Conservation (phyloP, 1,140 invertebrate genomes). For the Drosophila pectinifera region DNA sequence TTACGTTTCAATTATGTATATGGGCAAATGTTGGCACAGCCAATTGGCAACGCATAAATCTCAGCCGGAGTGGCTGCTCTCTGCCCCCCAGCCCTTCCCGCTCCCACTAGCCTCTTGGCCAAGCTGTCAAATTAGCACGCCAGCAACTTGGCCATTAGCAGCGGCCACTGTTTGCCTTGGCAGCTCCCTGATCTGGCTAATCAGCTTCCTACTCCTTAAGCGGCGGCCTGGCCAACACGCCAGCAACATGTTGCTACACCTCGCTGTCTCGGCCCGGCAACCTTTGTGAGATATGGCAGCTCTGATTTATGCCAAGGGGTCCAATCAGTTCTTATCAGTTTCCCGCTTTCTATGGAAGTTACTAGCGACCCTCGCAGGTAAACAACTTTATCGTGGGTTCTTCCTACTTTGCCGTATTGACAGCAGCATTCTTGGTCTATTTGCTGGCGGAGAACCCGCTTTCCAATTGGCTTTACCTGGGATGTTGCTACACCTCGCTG, state of each 20-base stretch:
- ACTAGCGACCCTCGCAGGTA: not conserved
- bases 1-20: slow-evolving; percentile 83
- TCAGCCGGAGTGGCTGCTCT: slow-evolving; percentile 21
- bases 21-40: slow-evolving; percentile 71
- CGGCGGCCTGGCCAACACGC: slow-evolving; percentile 6
- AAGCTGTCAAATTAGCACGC: slow-evolving; percentile 72
- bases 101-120: slow-evolving; percentile 16
- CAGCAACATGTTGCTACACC: not conserved
- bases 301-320: slow-evolving; percentile 16
- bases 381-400: not conserved
- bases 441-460: no score
- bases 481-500: not conserved
- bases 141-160: slow-evolving; percentile 49
- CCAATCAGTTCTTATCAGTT: slow-evolving; percentile 36
- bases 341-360: not conserved
- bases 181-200: slow-evolving; percentile 44
- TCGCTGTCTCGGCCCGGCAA: slow-evolving; percentile 2
- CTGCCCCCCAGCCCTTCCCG: slow-evolving; percentile 15
- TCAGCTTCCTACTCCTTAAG: slow-evolving; percentile 47
- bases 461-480: no score
- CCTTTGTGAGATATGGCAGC: slow-evolving; percentile 19
- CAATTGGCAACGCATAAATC: slow-evolving; percentile 80
- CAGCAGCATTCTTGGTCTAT: slow-evolving; percentile 6
- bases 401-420: not conserved
- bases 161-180: slow-evolving; percentile 28